phyloP scores from a whole-genome alignment of 2,113 vertebrate genomes.

The Gobio gobio region DNA sequence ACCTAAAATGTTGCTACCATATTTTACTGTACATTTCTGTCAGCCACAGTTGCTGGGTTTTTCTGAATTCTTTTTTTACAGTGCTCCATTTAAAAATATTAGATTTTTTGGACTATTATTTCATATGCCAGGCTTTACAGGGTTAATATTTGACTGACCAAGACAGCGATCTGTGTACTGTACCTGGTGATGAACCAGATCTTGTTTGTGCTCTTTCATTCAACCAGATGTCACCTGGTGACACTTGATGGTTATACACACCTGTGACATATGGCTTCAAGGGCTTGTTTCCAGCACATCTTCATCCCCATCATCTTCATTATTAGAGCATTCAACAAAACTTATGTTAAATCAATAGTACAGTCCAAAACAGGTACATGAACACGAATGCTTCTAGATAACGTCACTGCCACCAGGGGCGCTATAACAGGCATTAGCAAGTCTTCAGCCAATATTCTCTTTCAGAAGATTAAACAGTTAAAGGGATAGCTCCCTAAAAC shows the following conservation, averaged over 20 bases:
- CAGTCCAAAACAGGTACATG: background rate
- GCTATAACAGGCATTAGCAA: background rate
- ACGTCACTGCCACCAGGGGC: background rate
- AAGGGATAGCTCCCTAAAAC: no score
- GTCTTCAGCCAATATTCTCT: background rate
- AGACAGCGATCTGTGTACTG: background rate
- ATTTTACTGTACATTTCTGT: no score
- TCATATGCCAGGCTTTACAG: background rate
- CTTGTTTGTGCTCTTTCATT: constrained; percentile 8
- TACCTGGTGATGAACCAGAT: background rate
- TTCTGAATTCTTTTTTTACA: no score
- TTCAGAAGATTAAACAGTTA: background rate
- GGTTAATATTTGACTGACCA: background rate
- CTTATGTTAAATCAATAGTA: background rate
- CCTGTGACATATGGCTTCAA: background rate
- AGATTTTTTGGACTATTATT: background rate
- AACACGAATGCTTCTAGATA: background rate
- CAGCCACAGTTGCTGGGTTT: no score
- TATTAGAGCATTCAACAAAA: background rate
- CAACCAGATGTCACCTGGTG: background rate
- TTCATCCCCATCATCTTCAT: background rate
- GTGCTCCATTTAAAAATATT: background rate
- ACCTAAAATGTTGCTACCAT: no score
- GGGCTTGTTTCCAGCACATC: background rate
- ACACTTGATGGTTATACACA: constrained; percentile 2